Conservation (phyloP, 2,888 invertebrate genomes). For the Cerastoderma edule region DNA sequence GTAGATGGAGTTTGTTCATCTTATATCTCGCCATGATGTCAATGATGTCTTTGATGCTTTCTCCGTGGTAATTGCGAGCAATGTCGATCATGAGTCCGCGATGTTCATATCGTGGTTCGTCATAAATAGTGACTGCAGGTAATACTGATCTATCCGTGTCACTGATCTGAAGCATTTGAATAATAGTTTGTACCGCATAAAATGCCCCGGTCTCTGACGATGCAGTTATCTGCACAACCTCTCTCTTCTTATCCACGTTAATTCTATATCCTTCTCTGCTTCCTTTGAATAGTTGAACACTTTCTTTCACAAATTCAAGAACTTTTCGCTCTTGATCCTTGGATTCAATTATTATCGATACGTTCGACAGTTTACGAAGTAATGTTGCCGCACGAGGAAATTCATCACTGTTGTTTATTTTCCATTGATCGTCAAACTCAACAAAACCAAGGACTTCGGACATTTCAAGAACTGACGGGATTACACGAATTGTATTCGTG, state of each 20-base stretch:
- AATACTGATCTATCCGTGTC: background rate
- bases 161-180: slow-evolving; percentile 43
- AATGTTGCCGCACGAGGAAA: background rate
- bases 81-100: slow-evolving; percentile 72
- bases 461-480: background rate
- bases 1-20: slow-evolving; percentile 81
- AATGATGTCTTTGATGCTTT: slow-evolving; percentile 67
- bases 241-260: slow-evolving; percentile 34
- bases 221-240: slow-evolving; percentile 60
- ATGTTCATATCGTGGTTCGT: slow-evolving; percentile 67
- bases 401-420: background rate
- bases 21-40: slow-evolving; percentile 81
- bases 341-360: background rate
- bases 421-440: background rate
- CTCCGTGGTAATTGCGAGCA: slow-evolving; percentile 75
- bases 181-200: slow-evolving; percentile 72
- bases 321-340: background rate
- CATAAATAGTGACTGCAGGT: slow-evolving; percentile 44
- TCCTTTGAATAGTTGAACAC: background rate
- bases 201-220: slow-evolving; percentile 65
- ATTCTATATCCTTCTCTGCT: slow-evolving; percentile 1
- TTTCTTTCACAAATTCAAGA: background rate
- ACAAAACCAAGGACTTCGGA: background rate
- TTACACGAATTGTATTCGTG: background rate
- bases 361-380: background rate